A percentile compares a stretch with the other conserved stretches of the same genome.
phyloP scores from a whole-genome alignment of 2,113 vertebrate genomes.

The Antechinus stuartii region DNA sequence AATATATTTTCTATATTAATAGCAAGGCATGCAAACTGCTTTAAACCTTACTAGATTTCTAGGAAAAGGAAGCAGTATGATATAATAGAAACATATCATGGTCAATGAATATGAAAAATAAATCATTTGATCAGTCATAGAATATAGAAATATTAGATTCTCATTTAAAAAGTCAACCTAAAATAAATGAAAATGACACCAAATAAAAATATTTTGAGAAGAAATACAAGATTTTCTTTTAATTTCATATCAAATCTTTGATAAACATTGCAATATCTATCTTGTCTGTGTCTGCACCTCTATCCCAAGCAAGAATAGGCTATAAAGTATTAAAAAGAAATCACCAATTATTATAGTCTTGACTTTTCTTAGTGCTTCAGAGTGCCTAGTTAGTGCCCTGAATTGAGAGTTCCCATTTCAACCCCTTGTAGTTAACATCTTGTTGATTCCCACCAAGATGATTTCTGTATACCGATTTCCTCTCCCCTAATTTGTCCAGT shows the following conservation, averaged over 20 bases:
- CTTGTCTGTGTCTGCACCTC: no score
- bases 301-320: background rate
- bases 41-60: background rate
- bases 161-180: background rate
- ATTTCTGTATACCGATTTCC: background rate
- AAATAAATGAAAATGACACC: background rate
- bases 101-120: background rate
- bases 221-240: background rate
- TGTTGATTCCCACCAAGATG: background rate
- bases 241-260: background rate
- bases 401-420: background rate
- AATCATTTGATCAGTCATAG: background rate
- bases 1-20: background rate
- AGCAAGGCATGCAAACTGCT: background rate
- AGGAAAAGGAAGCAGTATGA: background rate
- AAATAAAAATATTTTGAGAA: background rate
- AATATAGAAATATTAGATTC: background rate
- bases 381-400: background rate
- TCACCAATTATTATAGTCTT: background rate
- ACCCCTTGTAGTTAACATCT: background rate
- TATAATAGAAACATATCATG: background rate
- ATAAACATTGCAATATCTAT: background rate
- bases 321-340: background rate
- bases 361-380: background rate
- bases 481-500: background rate